Percentiles rank a stretch among this genome's conserved stretches.
phyloP scores from a whole-genome alignment of 1,140 invertebrate species.

The Cataglyphis hispanica region DNA sequence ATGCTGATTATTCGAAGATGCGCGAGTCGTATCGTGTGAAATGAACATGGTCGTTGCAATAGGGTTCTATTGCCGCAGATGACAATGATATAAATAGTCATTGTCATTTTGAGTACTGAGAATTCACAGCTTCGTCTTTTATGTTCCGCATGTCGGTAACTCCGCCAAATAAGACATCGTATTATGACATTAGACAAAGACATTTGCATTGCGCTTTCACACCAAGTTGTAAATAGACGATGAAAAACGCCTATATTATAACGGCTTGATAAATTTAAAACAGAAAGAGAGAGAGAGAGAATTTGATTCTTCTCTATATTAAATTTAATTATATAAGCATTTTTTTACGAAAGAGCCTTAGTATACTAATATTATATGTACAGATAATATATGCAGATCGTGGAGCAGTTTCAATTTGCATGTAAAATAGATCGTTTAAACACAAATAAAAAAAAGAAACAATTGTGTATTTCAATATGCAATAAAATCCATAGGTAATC shows the following conservation, averaged over 20 bases:
- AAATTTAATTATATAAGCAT: background rate
- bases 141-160: slow-evolving; percentile 15
- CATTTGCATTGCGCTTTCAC: slow-evolving; percentile 49
- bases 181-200: slow-evolving; percentile 63
- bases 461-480: slow-evolving; percentile 50
- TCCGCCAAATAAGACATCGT: slow-evolving; percentile 32
- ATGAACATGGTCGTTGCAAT: slow-evolving; percentile 12
- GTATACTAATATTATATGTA: too few relatives aligned
- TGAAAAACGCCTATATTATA: slow-evolving; percentile 28
- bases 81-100: slow-evolving; percentile 55
- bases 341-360: background rate
- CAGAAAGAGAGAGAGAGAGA: background rate
- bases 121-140: slow-evolving; percentile 35
- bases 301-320: background rate
- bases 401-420: background rate
- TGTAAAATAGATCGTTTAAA: slow-evolving; percentile 22
- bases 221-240: slow-evolving; percentile 54
- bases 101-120: slow-evolving; percentile 33
- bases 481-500: slow-evolving; percentile 31
- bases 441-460: background rate
- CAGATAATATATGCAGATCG: background rate
- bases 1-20: slow-evolving; percentile 22
- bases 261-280: slow-evolving; percentile 33
- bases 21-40: background rate
- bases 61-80: slow-evolving; percentile 40